Base-by-base conservation (phyloP, 2,113 vertebrate genomes). In the Microcebus griseorufus region DNA sequence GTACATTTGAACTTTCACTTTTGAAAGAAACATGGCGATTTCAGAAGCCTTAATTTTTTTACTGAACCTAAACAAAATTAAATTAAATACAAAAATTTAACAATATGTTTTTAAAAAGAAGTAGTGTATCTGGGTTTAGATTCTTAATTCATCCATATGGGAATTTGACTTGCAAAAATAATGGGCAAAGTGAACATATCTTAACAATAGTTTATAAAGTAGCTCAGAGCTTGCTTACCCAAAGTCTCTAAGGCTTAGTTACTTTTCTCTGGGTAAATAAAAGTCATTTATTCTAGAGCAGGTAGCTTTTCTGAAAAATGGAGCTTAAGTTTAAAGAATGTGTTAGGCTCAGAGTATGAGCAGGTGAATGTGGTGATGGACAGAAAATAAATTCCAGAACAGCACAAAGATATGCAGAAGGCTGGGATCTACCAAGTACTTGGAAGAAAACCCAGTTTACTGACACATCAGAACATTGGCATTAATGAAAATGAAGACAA, bases 151-250 rank as follows among this genome's bases (percentile, higher is more conserved):
- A 78, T 20, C 22, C 25, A 39, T 51, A 34, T 42, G 80, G 3
- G 8, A 93, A 93, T 90, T 51, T 80, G 60, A 78, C 6, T 81
- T 87, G 81, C 22, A 94, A 92, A 96, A 95, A 51, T 76, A 84
- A 93, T 13, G 78, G 34, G 32, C 9, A 94, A 89, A 95, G 65
- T 81, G 81, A 76, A 73, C 0, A 27, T 39, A 69, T 58, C 93
- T 95, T 25, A 70, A 88, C 90, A 17, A 94, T 20, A 60, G 3
- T 51, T 80, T 65, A 51, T 34, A 83, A 94, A 55, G 11, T 18
- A 69, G 18, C 25, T 93, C 34, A 81, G 18, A 78, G 32, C 32
- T 93, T 81, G 37, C 29, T 83, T n/a, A 23, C 62, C 34, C 39
- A n/a, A 89, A 5, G 9, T 97, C 0, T 62, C 1, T 75, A 75